These are phyloP conservation scores for Eulemur macaco DNA, from an alignment of 2,113 vertebrate genomes.

Conservation along the genomic window DNA sequence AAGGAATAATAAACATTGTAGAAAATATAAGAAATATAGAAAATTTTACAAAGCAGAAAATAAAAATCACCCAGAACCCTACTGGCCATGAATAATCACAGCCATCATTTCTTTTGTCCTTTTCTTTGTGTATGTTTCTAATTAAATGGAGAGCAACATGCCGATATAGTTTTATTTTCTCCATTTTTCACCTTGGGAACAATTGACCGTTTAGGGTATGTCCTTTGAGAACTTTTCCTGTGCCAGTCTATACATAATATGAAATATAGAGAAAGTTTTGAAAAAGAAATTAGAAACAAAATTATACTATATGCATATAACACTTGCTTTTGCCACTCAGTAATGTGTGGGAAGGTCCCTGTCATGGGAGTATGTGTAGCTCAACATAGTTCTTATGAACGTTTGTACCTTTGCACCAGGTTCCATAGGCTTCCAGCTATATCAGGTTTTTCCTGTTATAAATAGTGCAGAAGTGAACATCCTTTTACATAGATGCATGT, in stretches of 20 bases:
- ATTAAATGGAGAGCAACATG: not conserved
- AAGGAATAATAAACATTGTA: not conserved
- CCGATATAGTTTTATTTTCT: not conserved
- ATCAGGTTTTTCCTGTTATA: not conserved
- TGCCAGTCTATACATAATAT: no score
- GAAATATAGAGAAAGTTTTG: not conserved
- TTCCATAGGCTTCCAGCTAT: not conserved
- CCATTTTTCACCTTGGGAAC: not conserved
- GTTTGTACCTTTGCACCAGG: not conserved
- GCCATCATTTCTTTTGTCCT: not conserved
- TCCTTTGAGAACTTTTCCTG: not conserved
- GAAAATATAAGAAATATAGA: not conserved
- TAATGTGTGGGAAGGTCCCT: no score
- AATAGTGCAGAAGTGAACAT: not conserved
- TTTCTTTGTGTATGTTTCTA: not conserved
- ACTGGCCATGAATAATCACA: not conserved
- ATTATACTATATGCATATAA: rapidly evolving
- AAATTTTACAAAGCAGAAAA: not conserved
- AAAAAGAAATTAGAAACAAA: not conserved
- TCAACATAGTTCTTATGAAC: not conserved
- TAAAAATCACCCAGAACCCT: not conserved
- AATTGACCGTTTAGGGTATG: not conserved
- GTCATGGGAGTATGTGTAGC: not conserved
- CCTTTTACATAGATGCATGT: not conserved
- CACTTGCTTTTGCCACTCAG: not conserved